Base-by-base conservation (phyloP, 2,888 invertebrate genomes). In the Phragmatobia fuliginosa region DNA sequence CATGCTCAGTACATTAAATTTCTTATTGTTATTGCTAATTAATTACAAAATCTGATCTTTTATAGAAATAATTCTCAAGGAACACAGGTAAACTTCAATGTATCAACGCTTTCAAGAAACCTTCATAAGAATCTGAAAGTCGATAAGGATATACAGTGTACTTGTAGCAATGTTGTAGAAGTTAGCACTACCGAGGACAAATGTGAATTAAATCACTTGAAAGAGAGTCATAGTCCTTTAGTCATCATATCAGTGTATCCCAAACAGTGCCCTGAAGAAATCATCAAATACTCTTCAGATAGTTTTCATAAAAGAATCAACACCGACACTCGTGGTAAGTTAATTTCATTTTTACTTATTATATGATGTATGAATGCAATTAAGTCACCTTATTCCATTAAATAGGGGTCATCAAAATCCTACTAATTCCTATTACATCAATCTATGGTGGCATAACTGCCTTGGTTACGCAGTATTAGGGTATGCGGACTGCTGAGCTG, bases 241-340 rank as follows among this genome's bases (percentile, higher is more conserved):
- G 91, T 94, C 4, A 85, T 94, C 21, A 94, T 94, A 89, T 93
- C 94, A 4, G 93, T 94, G 5, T 94, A 91, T 79, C 91, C 92
- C 21, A 90, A 89, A 70, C 81, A 83, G 71, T 87, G 86, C 45
- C 72, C 79, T n/a, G 69, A 71, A 32, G 83, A 85, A 14, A 72
- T 68, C 74, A 56, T 70, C 16, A 61, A 28, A 0, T 56, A 16
- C 25, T 18, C 64, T 32, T 10, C 18, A 11, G 63, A 58, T 32
- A 28, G 56, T 21, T 66, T 16, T 25, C 60, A 10, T n/a, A 61
- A 8, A 2, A 14, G 1, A 62, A 10, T 4, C 28, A 2, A 36
- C 33, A 41, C 21, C n/a, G 18, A 36, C 3, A 1, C 16, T 49
- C 28, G 49, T 33, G 58, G 62, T 67, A 25, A 59, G 66, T 62